phyloP scores from a whole-genome alignment of 64 coral and sea anemone genomes.

The Dendrophyllia cribrosa region DNA sequence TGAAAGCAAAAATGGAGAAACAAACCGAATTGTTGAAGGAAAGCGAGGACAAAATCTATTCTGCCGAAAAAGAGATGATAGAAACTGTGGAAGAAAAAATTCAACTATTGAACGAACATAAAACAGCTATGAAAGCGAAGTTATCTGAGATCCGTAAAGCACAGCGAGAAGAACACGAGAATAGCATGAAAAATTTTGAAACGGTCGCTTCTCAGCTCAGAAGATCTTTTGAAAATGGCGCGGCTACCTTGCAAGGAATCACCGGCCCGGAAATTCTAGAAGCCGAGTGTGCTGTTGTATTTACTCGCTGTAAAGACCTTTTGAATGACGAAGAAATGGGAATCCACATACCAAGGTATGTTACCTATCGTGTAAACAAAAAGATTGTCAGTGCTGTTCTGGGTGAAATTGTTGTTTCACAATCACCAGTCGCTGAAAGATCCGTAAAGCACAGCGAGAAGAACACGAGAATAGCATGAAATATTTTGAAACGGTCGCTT shows the following conservation, averaged over 20 bases:
- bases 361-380: background rate
- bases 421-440: background rate
- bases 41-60: background rate
- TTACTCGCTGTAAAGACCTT: background rate
- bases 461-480: background rate
- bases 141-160: background rate
- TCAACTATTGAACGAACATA: background rate
- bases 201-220: background rate
- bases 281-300: background rate
- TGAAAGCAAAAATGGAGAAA: background rate
- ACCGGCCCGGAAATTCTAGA: background rate
- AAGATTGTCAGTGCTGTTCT: background rate
- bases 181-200: background rate
- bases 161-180: background rate
- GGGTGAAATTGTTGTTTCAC: background rate
- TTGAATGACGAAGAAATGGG: background rate
- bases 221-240: background rate
- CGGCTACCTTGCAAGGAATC: background rate
- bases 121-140: background rate
- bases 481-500: background rate
- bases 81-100: background rate
- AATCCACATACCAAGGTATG: background rate
- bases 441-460: no score
- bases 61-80: background rate
- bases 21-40: background rate